These are phyloP conservation scores for Tipula vernalis DNA, from an alignment of 2,888 invertebrate genomes.

Conservation along the genomic window DNA sequence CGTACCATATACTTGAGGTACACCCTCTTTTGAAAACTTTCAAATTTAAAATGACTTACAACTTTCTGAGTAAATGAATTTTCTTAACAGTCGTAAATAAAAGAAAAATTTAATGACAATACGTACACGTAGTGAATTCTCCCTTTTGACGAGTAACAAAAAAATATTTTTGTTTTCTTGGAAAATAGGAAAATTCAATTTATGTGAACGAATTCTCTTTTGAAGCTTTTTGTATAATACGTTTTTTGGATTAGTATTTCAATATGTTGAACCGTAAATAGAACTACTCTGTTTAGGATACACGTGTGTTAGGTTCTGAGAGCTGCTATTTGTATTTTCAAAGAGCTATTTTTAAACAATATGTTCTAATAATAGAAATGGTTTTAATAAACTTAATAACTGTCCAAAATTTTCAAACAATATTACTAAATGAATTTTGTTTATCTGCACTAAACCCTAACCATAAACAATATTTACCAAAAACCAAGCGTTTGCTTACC, in stretches of 20 bases:
- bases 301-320: too few species aligned
- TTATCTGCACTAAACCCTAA: too few species aligned
- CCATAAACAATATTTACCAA: too few species aligned
- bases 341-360: too few species aligned
- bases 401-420: too few species aligned
- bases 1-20: not conserved
- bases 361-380: too few species aligned
- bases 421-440: too few species aligned
- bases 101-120: not conserved
- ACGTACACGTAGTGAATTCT: not conserved
- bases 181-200: not conserved
- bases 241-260: not conserved
- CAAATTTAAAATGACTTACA: not conserved
- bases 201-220: not conserved
- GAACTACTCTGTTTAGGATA: too few species aligned
- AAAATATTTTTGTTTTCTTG: not conserved
- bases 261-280: not conserved
- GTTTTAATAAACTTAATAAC: too few species aligned
- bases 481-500: too few species aligned
- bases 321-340: too few species aligned
- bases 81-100: not conserved
- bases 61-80: not conserved
- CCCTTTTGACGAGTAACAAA: not conserved
- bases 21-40: not conserved
- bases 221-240: not conserved